phyloP scores from a whole-genome alignment of 2,113 vertebrate genomes.

The Rhynchopsitta pachyrhyncha region DNA sequence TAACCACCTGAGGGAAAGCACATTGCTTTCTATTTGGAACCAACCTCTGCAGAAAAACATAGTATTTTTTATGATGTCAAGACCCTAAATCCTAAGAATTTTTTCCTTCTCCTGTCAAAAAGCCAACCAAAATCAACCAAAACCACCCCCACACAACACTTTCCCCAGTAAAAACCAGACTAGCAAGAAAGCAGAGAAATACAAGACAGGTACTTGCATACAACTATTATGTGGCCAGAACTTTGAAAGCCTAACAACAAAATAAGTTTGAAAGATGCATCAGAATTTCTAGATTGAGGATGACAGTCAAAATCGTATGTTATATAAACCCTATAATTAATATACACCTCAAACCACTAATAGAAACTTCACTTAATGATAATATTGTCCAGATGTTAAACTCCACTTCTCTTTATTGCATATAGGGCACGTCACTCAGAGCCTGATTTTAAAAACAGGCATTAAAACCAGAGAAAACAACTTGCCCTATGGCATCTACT shows the following conservation, averaged over 20 bases:
- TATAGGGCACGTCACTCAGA: not conserved
- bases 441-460: not conserved
- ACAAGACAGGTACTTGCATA: not conserved
- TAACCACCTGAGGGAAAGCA: not conserved
- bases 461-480: not conserved
- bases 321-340: not conserved
- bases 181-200: not conserved
- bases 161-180: not conserved
- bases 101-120: not conserved
- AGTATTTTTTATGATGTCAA: not conserved
- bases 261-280: not conserved
- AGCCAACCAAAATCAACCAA: not conserved
- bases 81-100: not conserved
- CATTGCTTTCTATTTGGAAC: not conserved
- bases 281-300: not conserved
- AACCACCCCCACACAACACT: not conserved
- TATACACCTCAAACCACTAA: not conserved
- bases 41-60: not conserved
- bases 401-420: not conserved
- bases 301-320: not conserved
- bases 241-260: not conserved
- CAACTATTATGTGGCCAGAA: fast-evolving
- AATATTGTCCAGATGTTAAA: not conserved
- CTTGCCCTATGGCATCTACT: not conserved
- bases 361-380: not conserved